Evolutionary conservation across 1,140 invertebrate species (phyloP).

Genomic region (Camponotus vicinus): DNA sequence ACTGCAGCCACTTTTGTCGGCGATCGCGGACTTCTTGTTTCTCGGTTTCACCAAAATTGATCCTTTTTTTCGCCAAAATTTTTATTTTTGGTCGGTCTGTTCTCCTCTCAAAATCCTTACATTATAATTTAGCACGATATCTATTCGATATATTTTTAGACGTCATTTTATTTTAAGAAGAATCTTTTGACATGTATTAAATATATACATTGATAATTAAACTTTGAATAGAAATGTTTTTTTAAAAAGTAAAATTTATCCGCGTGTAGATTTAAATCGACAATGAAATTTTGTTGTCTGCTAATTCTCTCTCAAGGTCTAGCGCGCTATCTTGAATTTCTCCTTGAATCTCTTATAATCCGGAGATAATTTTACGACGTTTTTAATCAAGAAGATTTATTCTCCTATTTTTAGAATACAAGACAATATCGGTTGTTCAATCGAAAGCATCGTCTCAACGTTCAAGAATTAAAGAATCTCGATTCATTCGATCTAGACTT

Average conservation of each 20-base stretch:
- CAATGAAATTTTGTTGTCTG: background rate
- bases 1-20: conserved; percentile 45
- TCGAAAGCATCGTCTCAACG: background rate
- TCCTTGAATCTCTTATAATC: background rate
- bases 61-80: background rate
- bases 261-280: background rate
- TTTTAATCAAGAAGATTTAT: background rate
- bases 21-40: conserved; percentile 21
- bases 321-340: background rate
- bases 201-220: background rate
- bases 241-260: background rate
- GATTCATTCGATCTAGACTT: background rate
- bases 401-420: background rate
- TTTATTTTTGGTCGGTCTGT: background rate
- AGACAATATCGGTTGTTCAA: background rate
- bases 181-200: background rate
- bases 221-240: background rate
- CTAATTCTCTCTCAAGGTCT: background rate
- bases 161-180: too few relatives aligned
- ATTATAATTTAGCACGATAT: background rate
- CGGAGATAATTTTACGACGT: background rate
- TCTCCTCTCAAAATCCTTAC: background rate
- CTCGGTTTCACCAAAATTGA: background rate
- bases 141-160: background rate
- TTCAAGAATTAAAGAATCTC: conserved; percentile 2